Conservation (phyloP, 2,888 invertebrate genomes). For the Petrolisthes manimaculis region DNA sequence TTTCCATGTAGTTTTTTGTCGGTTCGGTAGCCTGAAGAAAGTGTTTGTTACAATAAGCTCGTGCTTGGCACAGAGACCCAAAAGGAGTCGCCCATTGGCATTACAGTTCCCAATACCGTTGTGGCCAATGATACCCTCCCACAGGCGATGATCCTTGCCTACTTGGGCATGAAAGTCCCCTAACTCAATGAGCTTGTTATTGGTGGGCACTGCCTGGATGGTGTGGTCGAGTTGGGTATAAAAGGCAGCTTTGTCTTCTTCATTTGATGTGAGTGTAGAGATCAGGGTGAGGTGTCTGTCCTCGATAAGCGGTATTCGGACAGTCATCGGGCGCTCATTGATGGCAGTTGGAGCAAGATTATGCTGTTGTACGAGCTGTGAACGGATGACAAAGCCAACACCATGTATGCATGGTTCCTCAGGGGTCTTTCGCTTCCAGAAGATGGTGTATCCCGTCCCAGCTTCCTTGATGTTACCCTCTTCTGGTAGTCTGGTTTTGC, state of each 20-base stretch:
- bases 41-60: constrained; percentile 3
- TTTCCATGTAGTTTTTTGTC: constrained; percentile 8
- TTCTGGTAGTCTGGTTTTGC: too few species aligned
- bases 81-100: background rate
- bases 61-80: constrained; percentile 17
- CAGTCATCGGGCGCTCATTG: constrained; percentile 6
- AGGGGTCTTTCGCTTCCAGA: background rate
- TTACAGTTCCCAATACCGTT: constrained; percentile 10
- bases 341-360: constrained; percentile 8
- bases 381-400: constrained; percentile 19
- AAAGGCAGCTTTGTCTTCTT: too few species aligned
- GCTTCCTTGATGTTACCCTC: too few species aligned
- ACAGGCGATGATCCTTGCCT: too few species aligned
- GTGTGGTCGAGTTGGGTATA: too few species aligned
- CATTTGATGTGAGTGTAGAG: constrained; percentile 1
- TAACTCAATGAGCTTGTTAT: background rate
- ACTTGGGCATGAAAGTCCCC: constrained; percentile 17
- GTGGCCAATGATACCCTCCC: background rate
- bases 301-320: background rate
- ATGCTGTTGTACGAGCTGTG: constrained; percentile 17
- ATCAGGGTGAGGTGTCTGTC: background rate
- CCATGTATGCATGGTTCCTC: constrained; percentile 25
- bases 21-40: background rate
- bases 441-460: too few species aligned
- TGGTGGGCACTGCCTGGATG: background rate